These are phyloP conservation scores for Drosophila dunni DNA, from an alignment of 1,140 invertebrate species.

Conservation along the genomic window DNA sequence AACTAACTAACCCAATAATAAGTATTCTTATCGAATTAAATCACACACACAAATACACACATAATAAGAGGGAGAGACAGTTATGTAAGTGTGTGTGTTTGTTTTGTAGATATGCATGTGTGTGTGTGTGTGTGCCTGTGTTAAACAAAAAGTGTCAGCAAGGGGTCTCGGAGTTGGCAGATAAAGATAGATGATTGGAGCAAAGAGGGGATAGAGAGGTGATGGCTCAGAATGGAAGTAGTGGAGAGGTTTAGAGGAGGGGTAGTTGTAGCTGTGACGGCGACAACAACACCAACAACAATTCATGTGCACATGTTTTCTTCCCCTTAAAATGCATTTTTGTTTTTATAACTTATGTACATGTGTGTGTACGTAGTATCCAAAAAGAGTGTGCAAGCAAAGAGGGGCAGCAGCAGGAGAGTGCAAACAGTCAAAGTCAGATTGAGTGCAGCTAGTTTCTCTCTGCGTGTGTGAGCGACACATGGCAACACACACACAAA, in stretches of 20 bases:
- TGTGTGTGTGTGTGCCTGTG: constrained; percentile 37
- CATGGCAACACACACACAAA: not conserved
- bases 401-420: constrained; percentile 5
- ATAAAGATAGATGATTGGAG: constrained; percentile 41
- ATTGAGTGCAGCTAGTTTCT: constrained; percentile 32
- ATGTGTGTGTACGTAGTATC: not conserved
- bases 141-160: constrained; percentile 59
- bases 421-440: constrained; percentile 4
- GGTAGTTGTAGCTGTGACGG: constrained; percentile 2
- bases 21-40: constrained; percentile 82
- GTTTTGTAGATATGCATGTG: constrained; percentile 40
- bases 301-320: constrained; percentile 35
- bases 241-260: constrained; percentile 3
- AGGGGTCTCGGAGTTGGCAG: constrained; percentile 51
- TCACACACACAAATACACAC: constrained; percentile 58
- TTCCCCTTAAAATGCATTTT: constrained; percentile 42
- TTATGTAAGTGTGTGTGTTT: constrained; percentile 23
- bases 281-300: constrained; percentile 2
- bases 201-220: not conserved
- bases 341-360: constrained; percentile 51
- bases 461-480: constrained; percentile 1
- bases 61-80: not conserved
- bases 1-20: constrained; percentile 83
- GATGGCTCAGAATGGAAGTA: constrained; percentile 1
- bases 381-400: constrained; percentile 8